phyloP scores from a whole-genome alignment of 2,888 invertebrate species.

The Cosmorhoe ocellata region DNA sequence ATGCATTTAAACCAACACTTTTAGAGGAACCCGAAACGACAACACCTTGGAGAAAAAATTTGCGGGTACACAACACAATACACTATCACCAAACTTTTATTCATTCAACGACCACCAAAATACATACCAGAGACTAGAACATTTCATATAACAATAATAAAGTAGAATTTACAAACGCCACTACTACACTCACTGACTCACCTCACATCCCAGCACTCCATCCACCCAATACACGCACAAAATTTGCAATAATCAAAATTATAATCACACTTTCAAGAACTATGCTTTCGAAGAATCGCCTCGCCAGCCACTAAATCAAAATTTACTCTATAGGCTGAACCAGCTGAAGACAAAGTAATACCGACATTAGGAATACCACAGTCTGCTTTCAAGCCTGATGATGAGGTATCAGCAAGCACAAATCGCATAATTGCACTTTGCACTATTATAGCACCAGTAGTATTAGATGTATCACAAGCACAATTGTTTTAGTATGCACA shows the following conservation, averaged over 20 bases:
- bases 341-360: constrained; percentile 60
- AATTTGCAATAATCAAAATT: constrained; percentile 23
- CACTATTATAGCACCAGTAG: constrained; percentile 25
- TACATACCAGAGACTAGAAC: neutral
- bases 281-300: constrained; percentile 63
- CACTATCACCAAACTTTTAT: too few relatives aligned
- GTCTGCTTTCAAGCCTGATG: constrained; percentile 64
- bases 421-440: constrained; percentile 38
- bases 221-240: constrained; percentile 33
- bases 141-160: constrained; percentile 4
- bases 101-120: neutral
- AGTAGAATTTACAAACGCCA: neutral
- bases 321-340: constrained; percentile 74
- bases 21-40: constrained; percentile 58
- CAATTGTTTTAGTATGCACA: constrained; percentile 32
- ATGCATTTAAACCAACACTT: constrained; percentile 69
- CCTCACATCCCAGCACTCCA: constrained; percentile 21
- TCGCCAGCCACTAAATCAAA: constrained; percentile 44
- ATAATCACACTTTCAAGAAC: neutral
- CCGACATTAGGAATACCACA: constrained; percentile 67
- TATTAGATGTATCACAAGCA: constrained; percentile 42
- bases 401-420: constrained; percentile 65
- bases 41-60: constrained; percentile 60
- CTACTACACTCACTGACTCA: constrained; percentile 1
- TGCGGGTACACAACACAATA: constrained; percentile 63